phyloP scores from a whole-genome alignment of 2,797 vertebrate species.

The Vipera ursinii region DNA sequence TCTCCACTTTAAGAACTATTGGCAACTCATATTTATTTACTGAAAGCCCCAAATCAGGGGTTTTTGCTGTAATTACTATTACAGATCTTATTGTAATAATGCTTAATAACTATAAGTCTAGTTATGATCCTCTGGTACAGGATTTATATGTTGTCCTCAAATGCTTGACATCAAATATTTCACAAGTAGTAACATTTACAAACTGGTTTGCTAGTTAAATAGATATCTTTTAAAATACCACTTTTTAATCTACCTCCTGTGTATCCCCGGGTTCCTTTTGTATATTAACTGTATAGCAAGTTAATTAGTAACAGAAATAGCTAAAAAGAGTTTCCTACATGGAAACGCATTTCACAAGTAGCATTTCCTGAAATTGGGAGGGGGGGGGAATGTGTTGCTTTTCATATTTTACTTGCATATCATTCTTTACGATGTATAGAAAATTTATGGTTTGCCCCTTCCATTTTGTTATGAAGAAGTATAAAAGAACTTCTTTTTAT shows the following conservation, averaged over 20 bases:
- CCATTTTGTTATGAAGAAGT: background rate
- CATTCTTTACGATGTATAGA: background rate
- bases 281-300: background rate
- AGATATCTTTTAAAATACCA: background rate
- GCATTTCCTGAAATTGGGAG: slow-evolving; percentile 7
- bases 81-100: background rate
- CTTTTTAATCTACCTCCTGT: background rate
- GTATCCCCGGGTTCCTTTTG: background rate
- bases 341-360: background rate
- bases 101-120: background rate
- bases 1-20: background rate
- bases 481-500: slow-evolving; percentile 8
- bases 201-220: background rate
- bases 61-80: background rate
- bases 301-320: slow-evolving; percentile 4
- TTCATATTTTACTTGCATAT: slow-evolving; percentile 21
- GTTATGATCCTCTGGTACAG: background rate
- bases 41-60: background rate
- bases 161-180: background rate
- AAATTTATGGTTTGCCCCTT: background rate
- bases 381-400: background rate
- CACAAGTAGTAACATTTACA: background rate
- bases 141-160: background rate
- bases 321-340: background rate
- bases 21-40: background rate